Base-by-base conservation (phyloP, 2,888 invertebrate species). In the Parnassius smintheus region DNA sequence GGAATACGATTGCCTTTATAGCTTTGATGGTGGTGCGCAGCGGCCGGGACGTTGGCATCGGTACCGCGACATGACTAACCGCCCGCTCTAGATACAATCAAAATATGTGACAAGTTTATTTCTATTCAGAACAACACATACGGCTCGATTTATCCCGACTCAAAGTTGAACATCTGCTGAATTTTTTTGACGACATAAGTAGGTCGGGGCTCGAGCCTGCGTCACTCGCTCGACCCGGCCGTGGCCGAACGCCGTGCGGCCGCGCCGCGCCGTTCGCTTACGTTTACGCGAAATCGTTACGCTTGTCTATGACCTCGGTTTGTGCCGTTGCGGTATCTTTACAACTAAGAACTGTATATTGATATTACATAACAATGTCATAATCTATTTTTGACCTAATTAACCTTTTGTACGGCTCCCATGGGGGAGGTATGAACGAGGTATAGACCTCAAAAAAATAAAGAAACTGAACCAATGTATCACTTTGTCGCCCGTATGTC, bases 41-140 rank as follows among this genome's bases (percentile, higher is more conserved):
- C 80, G 78, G 80, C 83, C 85, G 86, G 87, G 87, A 78, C 90
- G 91, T 88, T 91, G 91, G 91, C 91, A 90, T 87, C 89, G 81
- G 77, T 82, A 84, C 75, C 83, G 81, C 84, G 78, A 82, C 82
- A 86, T 91, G 91, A 91, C 91, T 91, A 91, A 91, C 91, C 90
- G 80, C 85, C 81, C 88, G 91, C 89, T 91, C 90, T 90, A 91
- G 87, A 91, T 91, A 91, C 89, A 90, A 91, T 91, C 91, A 90
- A 89, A 90, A 89, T 91, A 91, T 89, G 90, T 88, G 91, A 91
- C 91, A 91, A 88, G 88, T 91, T 90, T 91, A 91, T 91, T 91
- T 91, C 89, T 91, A 91, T 91, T 89, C 88, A 79, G 86, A 88
- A 90, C 88, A 88, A 88, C 87, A 88, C 85, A 49, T 49, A 85